A percentile compares a stretch with the other conserved stretches of the same genome.
phyloP scores from a whole-genome alignment of 2,888 invertebrate genomes.

The Leucophora obtusa region DNA sequence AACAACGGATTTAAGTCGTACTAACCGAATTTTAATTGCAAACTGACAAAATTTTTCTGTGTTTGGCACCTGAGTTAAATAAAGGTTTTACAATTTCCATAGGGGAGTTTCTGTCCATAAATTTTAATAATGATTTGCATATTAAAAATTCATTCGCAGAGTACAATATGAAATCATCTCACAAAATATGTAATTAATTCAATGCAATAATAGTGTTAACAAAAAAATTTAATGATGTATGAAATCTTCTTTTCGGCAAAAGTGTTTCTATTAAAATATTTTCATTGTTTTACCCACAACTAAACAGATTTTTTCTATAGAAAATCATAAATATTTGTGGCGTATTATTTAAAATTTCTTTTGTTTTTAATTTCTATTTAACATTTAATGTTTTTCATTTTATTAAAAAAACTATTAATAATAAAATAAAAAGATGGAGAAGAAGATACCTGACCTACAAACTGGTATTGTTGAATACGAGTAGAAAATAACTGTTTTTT shows the following conservation, averaged over 20 bases:
- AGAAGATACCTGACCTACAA: too few species aligned
- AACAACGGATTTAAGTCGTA: too few species aligned
- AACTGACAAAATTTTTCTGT: too few species aligned
- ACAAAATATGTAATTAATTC: constrained; percentile 35
- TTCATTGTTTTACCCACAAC: neutral
- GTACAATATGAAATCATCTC: neutral
- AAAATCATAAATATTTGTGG: neutral
- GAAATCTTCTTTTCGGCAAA: constrained; percentile 42
- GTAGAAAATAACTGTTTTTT: too few species aligned
- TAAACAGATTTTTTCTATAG: neutral
- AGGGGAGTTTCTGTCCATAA: neutral
- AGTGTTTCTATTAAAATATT: constrained; percentile 11
- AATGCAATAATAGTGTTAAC: constrained; percentile 35
- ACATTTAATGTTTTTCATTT: neutral
- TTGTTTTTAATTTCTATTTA: neutral
- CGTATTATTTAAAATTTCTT: neutral
- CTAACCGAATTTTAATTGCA: too few species aligned
- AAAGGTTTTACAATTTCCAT: neutral
- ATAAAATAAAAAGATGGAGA: neutral
- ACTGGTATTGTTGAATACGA: too few species aligned
- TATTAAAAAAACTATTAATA: neutral
- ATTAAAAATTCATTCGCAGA: neutral
- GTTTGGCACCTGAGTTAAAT: neutral
- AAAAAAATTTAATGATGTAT: constrained; percentile 52
- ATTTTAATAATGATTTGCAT: neutral